phyloP scores from a whole-genome alignment of 2,797 vertebrate genomes.

The Sebastes flavidus region DNA sequence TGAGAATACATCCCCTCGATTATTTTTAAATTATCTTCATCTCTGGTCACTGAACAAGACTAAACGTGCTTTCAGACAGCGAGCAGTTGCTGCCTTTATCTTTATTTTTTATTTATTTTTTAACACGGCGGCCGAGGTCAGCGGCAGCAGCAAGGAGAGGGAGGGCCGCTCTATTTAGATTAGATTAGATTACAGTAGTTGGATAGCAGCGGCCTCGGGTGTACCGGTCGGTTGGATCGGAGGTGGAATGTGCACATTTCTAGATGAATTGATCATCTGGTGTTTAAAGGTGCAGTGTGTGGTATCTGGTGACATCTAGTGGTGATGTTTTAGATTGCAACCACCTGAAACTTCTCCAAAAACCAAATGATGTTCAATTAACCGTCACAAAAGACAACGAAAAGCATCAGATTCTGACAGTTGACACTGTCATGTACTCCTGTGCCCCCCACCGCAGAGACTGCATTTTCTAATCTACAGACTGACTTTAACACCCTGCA shows the following conservation, averaged over 20 bases:
- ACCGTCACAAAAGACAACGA: too few relatives aligned
- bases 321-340: too few relatives aligned
- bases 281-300: too few relatives aligned
- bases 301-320: too few relatives aligned
- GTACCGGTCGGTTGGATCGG: not conserved
- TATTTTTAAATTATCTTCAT: not conserved
- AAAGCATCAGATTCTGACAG: too few relatives aligned
- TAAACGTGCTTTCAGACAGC: not conserved
- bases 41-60: not conserved
- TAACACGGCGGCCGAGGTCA: not conserved
- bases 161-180: not conserved
- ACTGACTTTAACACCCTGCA: too few relatives aligned
- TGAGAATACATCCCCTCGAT: not conserved
- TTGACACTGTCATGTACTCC: too few relatives aligned
- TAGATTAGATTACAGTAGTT: not conserved
- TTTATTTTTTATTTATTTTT: too few relatives aligned
- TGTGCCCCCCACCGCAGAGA: too few relatives aligned
- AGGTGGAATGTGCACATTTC: not conserved
- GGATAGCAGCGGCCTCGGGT: not conserved
- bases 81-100: not conserved
- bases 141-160: not conserved
- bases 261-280: too few relatives aligned
- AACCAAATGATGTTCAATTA: not conserved
- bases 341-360: not conserved
- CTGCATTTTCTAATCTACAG: too few relatives aligned